phyloP scores from a whole-genome alignment of 2,797 vertebrate species.

The Catamblyrhynchus diadema region DNA sequence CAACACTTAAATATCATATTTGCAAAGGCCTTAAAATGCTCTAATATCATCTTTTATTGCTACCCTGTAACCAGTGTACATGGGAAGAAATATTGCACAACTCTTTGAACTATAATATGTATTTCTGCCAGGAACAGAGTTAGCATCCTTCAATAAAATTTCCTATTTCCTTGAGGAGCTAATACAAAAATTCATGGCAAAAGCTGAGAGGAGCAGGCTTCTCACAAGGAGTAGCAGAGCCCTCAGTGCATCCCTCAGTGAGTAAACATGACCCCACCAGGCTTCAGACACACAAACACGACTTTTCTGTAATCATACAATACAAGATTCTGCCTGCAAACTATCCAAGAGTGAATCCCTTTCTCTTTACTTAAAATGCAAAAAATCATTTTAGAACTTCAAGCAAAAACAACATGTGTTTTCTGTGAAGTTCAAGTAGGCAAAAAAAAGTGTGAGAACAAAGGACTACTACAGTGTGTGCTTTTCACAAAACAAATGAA shows the following conservation, averaged over 20 bases:
- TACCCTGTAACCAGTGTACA: background rate
- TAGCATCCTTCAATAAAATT: background rate
- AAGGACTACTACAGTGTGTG: background rate
- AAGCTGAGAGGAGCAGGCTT: background rate
- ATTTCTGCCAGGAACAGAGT: background rate
- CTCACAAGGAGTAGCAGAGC: background rate
- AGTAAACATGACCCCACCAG: accelerated
- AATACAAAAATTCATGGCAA: background rate
- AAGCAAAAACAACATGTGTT: background rate
- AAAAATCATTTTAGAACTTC: background rate
- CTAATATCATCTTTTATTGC: background rate
- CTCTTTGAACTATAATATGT: background rate
- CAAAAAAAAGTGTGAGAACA: background rate
- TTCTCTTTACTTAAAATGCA: background rate
- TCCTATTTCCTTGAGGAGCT: background rate
- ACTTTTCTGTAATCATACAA: background rate
- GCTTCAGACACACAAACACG: background rate
- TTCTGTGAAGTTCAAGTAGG: background rate
- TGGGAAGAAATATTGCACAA: background rate
- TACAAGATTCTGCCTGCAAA: background rate
- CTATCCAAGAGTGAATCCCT: background rate
- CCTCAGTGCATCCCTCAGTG: background rate
- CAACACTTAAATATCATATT: background rate
- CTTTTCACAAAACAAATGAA: background rate
- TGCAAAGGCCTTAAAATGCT: background rate